phyloP scores from a whole-genome alignment of 2,113 vertebrate species.

The Esox niger region DNA sequence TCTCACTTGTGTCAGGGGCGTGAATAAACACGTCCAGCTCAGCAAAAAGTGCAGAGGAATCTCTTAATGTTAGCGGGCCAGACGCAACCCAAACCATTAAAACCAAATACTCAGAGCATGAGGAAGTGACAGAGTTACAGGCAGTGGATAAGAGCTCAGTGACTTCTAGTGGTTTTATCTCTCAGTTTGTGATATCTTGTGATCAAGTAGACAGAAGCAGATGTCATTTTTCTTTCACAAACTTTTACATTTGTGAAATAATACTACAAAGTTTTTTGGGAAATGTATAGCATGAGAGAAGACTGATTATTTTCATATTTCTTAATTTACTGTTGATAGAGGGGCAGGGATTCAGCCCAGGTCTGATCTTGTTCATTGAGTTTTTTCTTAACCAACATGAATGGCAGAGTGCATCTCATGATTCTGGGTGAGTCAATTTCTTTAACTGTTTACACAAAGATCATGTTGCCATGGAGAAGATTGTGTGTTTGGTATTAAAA shows the following conservation, averaged over 20 bases:
- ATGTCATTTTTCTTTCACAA: background rate
- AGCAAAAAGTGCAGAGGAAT: conserved; percentile 20
- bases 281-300: background rate
- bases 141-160: background rate
- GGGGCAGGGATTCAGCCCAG: background rate
- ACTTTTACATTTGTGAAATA: background rate
- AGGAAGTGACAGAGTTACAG: background rate
- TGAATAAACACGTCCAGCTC: background rate
- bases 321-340: background rate
- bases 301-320: background rate
- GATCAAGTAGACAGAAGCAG: background rate
- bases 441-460: conserved; percentile 12
- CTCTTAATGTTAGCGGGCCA: conserved; percentile 3
- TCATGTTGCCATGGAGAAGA: conserved; percentile 19
- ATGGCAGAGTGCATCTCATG: conserved; percentile 37
- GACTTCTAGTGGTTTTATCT: background rate
- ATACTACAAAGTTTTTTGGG: background rate
- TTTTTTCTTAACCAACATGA: conserved; percentile 55
- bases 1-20: conserved; percentile 6
- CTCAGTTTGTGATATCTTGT: background rate
- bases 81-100: background rate
- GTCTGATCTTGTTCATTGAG: background rate
- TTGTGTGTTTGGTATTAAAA: conserved; percentile 5
- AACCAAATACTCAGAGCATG: background rate
- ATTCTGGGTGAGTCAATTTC: conserved; percentile 62